phyloP scores from a whole-genome alignment of 2,113 vertebrate genomes.

The human region DNA sequence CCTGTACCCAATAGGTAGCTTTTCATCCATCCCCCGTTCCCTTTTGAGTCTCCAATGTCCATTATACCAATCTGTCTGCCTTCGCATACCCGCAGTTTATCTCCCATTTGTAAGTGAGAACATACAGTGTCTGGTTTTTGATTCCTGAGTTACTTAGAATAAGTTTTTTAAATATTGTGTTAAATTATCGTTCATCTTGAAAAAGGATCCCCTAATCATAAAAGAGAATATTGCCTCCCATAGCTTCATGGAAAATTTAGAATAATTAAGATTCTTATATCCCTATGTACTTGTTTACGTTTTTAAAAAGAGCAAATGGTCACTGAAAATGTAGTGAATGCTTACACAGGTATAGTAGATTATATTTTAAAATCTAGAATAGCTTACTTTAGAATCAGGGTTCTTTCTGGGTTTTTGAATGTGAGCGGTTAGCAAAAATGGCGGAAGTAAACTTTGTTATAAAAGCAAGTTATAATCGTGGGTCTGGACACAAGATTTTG shows the following conservation, averaged over 20 bases:
- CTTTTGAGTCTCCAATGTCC: no score
- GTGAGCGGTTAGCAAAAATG: neutral
- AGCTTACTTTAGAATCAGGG: neutral
- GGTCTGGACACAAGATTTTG: neutral
- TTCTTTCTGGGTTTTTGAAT: neutral
- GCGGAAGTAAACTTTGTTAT: neutral
- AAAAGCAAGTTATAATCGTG: neutral
- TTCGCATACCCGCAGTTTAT: no score
- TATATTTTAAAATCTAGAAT: neutral
- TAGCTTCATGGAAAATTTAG: neutral
- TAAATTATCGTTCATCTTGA: no score
- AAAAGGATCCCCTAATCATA: neutral
- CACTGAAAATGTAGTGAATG: neutral
- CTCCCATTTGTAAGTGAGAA: no score
- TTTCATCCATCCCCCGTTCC: no score
- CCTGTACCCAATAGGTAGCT: no score
- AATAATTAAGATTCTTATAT: neutral
- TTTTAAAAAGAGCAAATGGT: neutral
- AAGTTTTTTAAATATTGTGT: no score
- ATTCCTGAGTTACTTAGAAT: no score
- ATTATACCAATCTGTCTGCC: no score
- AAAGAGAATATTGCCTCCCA: neutral
- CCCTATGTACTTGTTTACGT: neutral
- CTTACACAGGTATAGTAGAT: neutral
- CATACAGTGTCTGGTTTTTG: no score